Evolutionary conservation across 2,888 invertebrate species (phyloP).

Genomic region (Lepidocyrtoides sp.): DNA sequence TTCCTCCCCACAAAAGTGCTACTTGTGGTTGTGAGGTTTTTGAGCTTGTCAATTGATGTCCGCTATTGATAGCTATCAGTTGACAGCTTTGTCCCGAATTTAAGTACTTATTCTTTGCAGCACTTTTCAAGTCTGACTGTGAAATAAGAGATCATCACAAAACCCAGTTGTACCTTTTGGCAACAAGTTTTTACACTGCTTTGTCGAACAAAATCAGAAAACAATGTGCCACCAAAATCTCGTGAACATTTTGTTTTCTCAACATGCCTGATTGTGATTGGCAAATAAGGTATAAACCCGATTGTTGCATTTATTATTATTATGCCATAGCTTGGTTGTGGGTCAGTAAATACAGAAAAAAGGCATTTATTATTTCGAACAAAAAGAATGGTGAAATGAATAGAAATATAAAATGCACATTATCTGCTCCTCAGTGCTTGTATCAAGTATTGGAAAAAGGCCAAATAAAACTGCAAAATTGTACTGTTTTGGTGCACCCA

Average conservation of each 20-base stretch:
- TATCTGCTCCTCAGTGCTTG: conserved; percentile 26
- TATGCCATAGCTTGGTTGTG: no score
- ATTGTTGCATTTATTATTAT: no score
- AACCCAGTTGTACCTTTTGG: neutral
- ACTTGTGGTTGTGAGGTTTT: conserved; percentile 46
- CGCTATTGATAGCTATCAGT: conserved; percentile 34
- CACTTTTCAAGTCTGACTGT: neutral
- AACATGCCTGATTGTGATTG: neutral
- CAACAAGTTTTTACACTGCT: neutral
- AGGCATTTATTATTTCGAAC: neutral
- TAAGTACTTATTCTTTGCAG: neutral
- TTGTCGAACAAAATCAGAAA: neutral
- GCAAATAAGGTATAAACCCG: neutral
- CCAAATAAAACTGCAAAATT: neutral
- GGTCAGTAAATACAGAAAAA: neutral
- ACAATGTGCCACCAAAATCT: neutral
- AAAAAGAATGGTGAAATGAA: neutral
- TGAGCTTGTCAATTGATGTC: conserved; percentile 35
- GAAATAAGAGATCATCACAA: neutral
- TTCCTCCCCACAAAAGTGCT: conserved; percentile 35
- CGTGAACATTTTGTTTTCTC: conserved; percentile 5
- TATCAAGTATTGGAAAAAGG: conserved; percentile 12
- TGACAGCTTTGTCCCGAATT: neutral
- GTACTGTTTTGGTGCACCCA: conserved; percentile 39
- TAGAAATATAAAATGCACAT: conserved; percentile 61